Conservation (phyloP, 2,113 vertebrate species). For the Tyto alba region DNA sequence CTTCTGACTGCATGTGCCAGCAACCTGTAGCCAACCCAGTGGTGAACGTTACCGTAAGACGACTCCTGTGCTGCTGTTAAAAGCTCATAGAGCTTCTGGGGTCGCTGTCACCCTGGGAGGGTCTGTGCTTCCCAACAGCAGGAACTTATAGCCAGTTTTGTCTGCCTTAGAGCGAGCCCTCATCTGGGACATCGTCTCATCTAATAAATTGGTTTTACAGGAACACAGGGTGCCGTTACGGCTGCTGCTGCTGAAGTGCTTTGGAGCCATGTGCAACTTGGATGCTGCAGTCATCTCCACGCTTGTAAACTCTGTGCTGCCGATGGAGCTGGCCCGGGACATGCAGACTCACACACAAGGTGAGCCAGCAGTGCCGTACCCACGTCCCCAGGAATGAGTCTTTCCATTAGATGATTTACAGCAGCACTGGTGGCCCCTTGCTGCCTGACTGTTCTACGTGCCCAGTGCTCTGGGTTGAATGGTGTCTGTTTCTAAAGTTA, state of each 20-base stretch:
- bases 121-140: background rate
- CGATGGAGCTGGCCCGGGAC: constrained; percentile 95
- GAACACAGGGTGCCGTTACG: constrained; percentile 88
- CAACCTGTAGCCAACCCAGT: background rate
- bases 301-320: constrained; percentile 92
- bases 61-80: background rate
- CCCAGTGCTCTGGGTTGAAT: background rate
- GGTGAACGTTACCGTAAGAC: rapidly evolving
- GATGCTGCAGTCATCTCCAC: constrained; percentile 89
- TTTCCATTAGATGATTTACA: background rate
- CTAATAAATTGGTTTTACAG: constrained; percentile 60
- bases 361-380: constrained; percentile 27
- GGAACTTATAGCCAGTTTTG: background rate
- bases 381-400: rapidly evolving
- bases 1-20: rapidly evolving
- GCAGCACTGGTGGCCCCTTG: background rate
- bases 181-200: background rate
- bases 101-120: background rate
- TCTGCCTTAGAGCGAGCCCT: background rate
- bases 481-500: background rate
- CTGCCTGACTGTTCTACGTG: background rate
- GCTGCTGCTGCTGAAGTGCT: constrained; percentile 93
- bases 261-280: constrained; percentile 95
- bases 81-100: background rate
- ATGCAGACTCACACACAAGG: constrained; percentile 92